Base-by-base conservation (phyloP, 2,888 invertebrate species). In the Dicyrtoma fusca region DNA sequence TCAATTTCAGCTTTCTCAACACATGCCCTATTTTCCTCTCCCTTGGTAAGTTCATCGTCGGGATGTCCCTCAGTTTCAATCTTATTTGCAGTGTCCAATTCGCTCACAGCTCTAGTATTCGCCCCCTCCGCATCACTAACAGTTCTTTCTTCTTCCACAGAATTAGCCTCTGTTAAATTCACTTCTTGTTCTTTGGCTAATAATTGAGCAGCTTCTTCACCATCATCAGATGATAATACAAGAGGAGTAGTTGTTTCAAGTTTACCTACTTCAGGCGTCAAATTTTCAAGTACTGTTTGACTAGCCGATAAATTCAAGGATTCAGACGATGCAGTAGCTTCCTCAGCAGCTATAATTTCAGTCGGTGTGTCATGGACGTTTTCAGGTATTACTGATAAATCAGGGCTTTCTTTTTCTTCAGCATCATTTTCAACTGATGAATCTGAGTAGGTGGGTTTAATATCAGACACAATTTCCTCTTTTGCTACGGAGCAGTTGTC, bases 51-150 rank as follows among this genome's bases (percentile, higher is more conserved):
- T 25, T 23, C 64, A 21, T 49, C 51, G n/a, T 49, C 25, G 47
- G 64, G 49, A 23, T 49, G 25, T n/a, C n/a, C 49, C 49, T 17
- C n/a, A 26, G 8, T 17, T 47, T 49, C 64, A 26, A 26, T n/a
- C 25, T 49, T 26, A 57, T 23, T 25, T 49, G 51, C 14, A 45
- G 17, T 17, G 51, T 26, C n/a, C n/a, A n/a, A n/a, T n/a, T n/a
- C n/a, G n/a, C n/a, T 49, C 49, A 23, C 59, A 13, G 19, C 45
- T 21, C 51, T 51, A 26, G 25, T 64, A 23, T 64, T 64, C 64
- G 64, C 5, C n/a, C n/a, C 64, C n/a, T 13, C 59, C 25, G 5
- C 21, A 59, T 13, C 13, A 1, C 4, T 34, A 34, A 34, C 34
- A 34, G 8, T 34, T 34, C 34, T 34, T 34, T 34, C 34, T 8